Evolutionary conservation across 2,113 vertebrate genomes (phyloP).

Genomic region (Pteruthius melanotis): DNA sequence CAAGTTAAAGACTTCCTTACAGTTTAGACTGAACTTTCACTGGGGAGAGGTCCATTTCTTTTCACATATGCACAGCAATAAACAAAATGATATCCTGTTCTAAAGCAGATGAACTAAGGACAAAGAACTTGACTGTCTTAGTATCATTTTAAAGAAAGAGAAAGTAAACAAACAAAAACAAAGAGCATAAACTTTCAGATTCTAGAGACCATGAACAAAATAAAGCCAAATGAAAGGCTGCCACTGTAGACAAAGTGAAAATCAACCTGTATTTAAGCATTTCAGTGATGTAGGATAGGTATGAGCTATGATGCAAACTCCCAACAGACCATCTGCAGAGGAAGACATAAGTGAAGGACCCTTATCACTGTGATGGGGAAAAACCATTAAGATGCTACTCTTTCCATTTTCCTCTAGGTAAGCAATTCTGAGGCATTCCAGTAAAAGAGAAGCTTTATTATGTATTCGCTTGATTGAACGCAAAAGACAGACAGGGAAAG

Average conservation of each 20-base stretch:
- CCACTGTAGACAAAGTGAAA: not conserved
- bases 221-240: not conserved
- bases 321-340: not conserved
- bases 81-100: not conserved
- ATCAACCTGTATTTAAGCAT: not conserved
- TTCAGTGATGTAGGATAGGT: not conserved
- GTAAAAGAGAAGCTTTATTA: not conserved
- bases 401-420: not conserved
- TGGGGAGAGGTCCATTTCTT: not conserved
- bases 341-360: not conserved
- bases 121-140: not conserved
- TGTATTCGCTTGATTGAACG: not conserved
- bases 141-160: not conserved
- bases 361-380: not conserved
- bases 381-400: not conserved
- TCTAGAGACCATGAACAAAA: not conserved
- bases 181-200: not conserved
- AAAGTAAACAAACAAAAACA: not conserved
- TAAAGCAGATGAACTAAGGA: not conserved
- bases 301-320: not conserved
- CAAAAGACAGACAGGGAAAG: not conserved
- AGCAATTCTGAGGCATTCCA: not conserved
- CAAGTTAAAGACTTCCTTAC: not conserved
- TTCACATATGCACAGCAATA: not conserved
- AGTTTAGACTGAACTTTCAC: not conserved